A percentile compares a stretch with the other conserved stretches of the same genome.
Evolutionary conservation across 2,797 vertebrate genomes (phyloP).

Genomic region (Odontamblyopus lacepedii): DNA sequence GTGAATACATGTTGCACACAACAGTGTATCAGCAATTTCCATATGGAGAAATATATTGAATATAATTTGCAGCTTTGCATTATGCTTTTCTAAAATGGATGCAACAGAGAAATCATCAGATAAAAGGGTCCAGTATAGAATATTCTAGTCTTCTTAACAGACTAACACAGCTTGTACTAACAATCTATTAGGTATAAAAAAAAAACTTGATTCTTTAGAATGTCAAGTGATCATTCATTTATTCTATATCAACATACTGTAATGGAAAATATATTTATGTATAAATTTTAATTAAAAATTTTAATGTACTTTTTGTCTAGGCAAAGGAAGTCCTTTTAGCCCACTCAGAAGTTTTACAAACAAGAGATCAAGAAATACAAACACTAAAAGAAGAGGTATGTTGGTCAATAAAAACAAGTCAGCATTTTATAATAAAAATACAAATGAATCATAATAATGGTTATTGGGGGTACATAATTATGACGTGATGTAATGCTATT

Average conservation of each 20-base stretch:
- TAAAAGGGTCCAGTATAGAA: not conserved
- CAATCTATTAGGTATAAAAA: constrained; percentile 1
- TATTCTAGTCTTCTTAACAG: not conserved
- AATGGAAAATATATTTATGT: no score
- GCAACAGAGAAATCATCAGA: not conserved
- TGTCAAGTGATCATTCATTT: not conserved
- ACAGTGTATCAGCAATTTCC: no score
- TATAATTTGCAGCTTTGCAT: no score
- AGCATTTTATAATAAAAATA: not conserved
- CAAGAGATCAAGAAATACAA: constrained; percentile 73
- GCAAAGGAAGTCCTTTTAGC: constrained; percentile 77
- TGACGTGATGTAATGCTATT: not conserved
- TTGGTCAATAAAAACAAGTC: constrained; percentile 10
- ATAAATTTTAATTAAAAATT: not conserved
- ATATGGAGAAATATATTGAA: not conserved
- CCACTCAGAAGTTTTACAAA: constrained; percentile 73
- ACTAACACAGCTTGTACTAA: constrained; percentile 11
- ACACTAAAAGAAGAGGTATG: constrained; percentile 74
- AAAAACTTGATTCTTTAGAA: not conserved
- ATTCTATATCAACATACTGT: no score
- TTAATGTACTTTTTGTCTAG: constrained; percentile 41
- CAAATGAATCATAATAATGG: no score
- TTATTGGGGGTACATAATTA: not conserved
- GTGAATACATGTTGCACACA: no score
- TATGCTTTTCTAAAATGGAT: not conserved